These are phyloP conservation scores for Anoura caudifer DNA, from an alignment of 2,113 vertebrate species.

Conservation along the genomic window DNA sequence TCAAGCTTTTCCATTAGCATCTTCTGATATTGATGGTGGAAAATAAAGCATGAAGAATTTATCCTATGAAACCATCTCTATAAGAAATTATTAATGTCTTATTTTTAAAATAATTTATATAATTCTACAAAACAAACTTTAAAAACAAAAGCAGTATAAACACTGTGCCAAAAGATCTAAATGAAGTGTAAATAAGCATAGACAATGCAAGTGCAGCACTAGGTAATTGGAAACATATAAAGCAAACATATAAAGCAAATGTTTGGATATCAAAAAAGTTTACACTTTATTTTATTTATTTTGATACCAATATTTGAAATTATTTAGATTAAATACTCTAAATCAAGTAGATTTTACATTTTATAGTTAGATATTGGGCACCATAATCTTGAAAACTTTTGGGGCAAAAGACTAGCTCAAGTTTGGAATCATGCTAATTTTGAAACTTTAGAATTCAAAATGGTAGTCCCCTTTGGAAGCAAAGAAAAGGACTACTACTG, in stretches of 20 bases:
- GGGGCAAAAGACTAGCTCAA: not conserved
- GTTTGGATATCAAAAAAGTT: not conserved
- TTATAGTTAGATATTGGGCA: too few species aligned
- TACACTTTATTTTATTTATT: not conserved
- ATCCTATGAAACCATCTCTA: not conserved
- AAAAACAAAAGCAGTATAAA: not conserved
- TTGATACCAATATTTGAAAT: not conserved
- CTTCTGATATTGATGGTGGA: not conserved
- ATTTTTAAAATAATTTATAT: not conserved
- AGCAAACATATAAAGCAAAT: not conserved
- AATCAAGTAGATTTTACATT: not conserved
- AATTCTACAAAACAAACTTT: not conserved
- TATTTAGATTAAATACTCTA: not conserved
- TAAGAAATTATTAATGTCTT: not conserved
- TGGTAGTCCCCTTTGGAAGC: not conserved
- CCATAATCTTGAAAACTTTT: not conserved
- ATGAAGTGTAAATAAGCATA: not conserved
- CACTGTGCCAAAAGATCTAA: not conserved
- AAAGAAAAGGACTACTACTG: not conserved
- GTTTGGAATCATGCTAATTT: not conserved
- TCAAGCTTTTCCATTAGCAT: not conserved
- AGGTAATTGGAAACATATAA: not conserved
- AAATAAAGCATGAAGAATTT: not conserved
- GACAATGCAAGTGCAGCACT: not conserved
- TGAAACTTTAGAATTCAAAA: not conserved